These are phyloP conservation scores for Zaprionus vittiger DNA, from an alignment of 1,140 invertebrate species.

Conservation along the genomic window DNA sequence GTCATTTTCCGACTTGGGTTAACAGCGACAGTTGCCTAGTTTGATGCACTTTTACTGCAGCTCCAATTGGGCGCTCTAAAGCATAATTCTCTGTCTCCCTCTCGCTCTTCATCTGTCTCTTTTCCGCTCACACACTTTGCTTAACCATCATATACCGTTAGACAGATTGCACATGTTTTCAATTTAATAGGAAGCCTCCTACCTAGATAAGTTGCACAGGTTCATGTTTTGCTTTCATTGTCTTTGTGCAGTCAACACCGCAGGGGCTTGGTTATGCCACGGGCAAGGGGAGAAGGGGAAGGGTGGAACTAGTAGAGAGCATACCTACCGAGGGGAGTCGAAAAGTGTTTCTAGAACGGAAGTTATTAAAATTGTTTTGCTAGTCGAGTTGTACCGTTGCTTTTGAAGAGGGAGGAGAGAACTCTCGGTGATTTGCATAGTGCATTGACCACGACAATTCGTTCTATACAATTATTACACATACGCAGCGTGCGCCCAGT, in stretches of 20 bases:
- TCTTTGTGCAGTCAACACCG: slow-evolving; percentile 60
- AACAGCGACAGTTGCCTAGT: slow-evolving; percentile 48
- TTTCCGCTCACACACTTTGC: background rate
- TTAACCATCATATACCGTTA: slow-evolving; percentile 45
- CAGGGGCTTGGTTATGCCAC: background rate
- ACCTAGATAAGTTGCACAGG: slow-evolving; percentile 9
- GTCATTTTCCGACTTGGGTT: slow-evolving; percentile 75
- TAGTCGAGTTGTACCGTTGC: slow-evolving; percentile 43
- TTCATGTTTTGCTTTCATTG: slow-evolving; percentile 48
- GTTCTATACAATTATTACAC: slow-evolving; percentile 44
- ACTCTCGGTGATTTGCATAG: slow-evolving; percentile 34
- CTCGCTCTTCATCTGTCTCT: background rate
- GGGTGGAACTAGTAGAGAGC: background rate
- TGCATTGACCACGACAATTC: slow-evolving; percentile 60
- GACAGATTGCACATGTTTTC: slow-evolving; percentile 52
- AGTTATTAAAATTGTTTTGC: slow-evolving; percentile 78
- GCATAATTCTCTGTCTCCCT: slow-evolving; percentile 44
- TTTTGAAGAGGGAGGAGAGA: background rate
- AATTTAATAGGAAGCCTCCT: slow-evolving; percentile 19
- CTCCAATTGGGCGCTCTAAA: slow-evolving; percentile 62
- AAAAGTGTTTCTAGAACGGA: slow-evolving; percentile 80
- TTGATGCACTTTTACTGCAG: slow-evolving; percentile 41
- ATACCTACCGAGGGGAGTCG: slow-evolving; percentile 14
- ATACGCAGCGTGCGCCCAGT: slow-evolving; percentile 60
- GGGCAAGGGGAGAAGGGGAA: background rate